Evolutionary conservation across 1,140 invertebrate species (phyloP).

Genomic region (Stenopsyche tienmushanensis): DNA sequence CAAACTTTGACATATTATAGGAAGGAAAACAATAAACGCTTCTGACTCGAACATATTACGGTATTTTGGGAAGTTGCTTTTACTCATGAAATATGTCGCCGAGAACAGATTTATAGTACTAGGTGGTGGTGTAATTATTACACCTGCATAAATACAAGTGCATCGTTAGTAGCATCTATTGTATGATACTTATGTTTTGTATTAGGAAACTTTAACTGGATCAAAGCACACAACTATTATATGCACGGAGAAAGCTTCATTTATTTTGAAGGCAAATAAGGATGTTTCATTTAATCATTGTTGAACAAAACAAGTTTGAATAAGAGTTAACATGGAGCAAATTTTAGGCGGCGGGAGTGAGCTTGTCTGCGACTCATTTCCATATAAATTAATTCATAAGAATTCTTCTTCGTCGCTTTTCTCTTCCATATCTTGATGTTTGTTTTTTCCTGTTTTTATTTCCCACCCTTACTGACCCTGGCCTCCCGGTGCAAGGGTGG

Average conservation of each 20-base stretch:
- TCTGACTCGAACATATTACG: no score
- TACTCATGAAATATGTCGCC: not conserved
- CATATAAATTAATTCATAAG: constrained; percentile 15
- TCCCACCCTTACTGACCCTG: not conserved
- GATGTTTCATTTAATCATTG: no score
- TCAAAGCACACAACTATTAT: no score
- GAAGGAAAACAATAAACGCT: not conserved
- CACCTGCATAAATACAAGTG: constrained; percentile 16
- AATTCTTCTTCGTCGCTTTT: constrained; percentile 1
- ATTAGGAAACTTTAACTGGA: no score
- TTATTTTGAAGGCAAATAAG: no score
- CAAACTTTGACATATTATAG: not conserved
- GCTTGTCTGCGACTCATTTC: not conserved
- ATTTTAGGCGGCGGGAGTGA: no score
- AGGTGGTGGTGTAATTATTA: constrained; percentile 16
- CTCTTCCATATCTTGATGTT: constrained; percentile 10
- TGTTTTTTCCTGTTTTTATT: constrained; percentile 9
- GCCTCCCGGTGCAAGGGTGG: not conserved
- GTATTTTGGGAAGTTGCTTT: not conserved
- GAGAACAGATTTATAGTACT: constrained; percentile 7
- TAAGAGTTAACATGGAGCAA: not conserved
- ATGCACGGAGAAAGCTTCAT: no score
- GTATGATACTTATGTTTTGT: constrained; percentile 12
- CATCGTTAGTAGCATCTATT: constrained; percentile 10
- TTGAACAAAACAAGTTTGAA: not conserved